A percentile compares a stretch with the other conserved stretches of the same genome.
phyloP scores from a whole-genome alignment of 2,888 invertebrate genomes.

The Folsomia manolachei region DNA sequence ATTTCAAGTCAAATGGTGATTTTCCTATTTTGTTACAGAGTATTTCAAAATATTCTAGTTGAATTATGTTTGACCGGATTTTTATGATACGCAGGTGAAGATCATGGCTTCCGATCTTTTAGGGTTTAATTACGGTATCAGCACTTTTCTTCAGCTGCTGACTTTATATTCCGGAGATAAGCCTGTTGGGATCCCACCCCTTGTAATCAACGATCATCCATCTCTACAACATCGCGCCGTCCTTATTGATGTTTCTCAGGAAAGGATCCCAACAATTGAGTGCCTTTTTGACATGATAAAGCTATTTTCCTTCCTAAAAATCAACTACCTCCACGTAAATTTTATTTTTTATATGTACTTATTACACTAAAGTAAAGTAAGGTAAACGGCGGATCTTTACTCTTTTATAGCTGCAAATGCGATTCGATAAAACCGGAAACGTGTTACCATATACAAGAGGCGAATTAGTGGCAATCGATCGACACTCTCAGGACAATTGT shows the following conservation, averaged over 20 bases:
- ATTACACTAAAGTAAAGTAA: too few relatives aligned
- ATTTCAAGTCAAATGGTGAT: slow-evolving; percentile 57
- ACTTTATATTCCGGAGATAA: slow-evolving; percentile 55
- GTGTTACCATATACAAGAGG: slow-evolving; percentile 57
- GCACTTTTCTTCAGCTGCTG: slow-evolving; percentile 61
- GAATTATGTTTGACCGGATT: not conserved
- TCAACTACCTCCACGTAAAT: slow-evolving; percentile 60
- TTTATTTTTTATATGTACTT: too few relatives aligned
- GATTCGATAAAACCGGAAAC: slow-evolving; percentile 55
- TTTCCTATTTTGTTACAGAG: not conserved
- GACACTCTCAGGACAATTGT: slow-evolving; percentile 60
- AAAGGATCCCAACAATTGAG: slow-evolving; percentile 60
- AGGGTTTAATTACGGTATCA: slow-evolving; percentile 61
- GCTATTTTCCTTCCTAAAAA: slow-evolving; percentile 59
- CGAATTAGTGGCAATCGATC: slow-evolving; percentile 60
- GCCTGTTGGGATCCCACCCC: slow-evolving; percentile 54
- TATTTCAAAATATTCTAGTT: too few relatives aligned
- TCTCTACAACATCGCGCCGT: slow-evolving; percentile 60
- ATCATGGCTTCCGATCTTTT: slow-evolving; percentile 60
- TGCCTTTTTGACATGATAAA: slow-evolving; percentile 59
- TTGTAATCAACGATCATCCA: slow-evolving; percentile 62
- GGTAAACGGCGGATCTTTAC: too few relatives aligned
- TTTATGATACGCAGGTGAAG: slow-evolving; percentile 54
- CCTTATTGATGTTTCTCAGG: slow-evolving; percentile 61
- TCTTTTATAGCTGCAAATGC: slow-evolving; percentile 57